Percentiles rank a stretch among this genome's conserved stretches.
These are phyloP conservation scores for Drosophila austrosaltans DNA, from an alignment of 2,888 invertebrate species.

Conservation along the genomic window DNA sequence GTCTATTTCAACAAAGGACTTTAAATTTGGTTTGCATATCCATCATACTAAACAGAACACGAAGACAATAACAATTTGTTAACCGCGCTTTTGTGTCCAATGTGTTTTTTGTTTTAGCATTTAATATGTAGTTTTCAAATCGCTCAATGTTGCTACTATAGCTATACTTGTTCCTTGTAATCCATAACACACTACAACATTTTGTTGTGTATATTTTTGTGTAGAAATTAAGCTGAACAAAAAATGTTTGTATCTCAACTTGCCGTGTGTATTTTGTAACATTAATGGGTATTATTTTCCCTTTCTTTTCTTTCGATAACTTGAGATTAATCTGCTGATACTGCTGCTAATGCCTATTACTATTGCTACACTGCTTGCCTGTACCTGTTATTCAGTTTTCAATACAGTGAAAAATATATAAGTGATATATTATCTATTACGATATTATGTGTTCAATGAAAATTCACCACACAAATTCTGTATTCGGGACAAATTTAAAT, in stretches of 20 bases:
- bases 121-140: conserved; percentile 40
- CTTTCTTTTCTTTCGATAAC: neutral
- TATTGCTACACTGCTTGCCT: neutral
- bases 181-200: conserved; percentile 4
- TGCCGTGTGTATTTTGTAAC: neutral
- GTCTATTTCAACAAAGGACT: conserved; percentile 96
- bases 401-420: no score
- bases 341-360: neutral
- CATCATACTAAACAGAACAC: neutral
- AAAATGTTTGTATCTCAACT: conserved; percentile 36
- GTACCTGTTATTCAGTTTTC: conserved; percentile 8
- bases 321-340: conserved; percentile 14
- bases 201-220: conserved; percentile 12
- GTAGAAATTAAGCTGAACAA: conserved; percentile 37
- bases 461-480: no score
- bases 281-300: conserved; percentile 9
- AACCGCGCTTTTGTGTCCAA: conserved; percentile 40
- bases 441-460: no score
- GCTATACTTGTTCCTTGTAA: conserved; percentile 41
- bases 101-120: conserved; percentile 47
- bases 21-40: conserved; percentile 83
- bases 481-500: no score
- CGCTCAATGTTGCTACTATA: conserved; percentile 36
- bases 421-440: no score
- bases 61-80: conserved; percentile 66